Base-by-base conservation (phyloP, 2,113 vertebrate species). In the Benitochromis conjunctus region DNA sequence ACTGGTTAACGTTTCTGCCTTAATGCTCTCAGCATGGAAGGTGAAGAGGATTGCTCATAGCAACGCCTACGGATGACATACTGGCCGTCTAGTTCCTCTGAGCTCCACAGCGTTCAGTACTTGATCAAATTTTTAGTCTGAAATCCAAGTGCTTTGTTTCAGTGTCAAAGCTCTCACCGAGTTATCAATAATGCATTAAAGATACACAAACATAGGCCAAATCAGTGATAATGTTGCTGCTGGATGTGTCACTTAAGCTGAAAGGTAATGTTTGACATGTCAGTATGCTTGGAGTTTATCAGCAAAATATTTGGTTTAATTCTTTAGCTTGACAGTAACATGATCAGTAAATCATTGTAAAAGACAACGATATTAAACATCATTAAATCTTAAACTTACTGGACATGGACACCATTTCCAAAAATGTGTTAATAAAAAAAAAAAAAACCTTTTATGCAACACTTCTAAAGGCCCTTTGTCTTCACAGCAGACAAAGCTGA, bases 311-410 rank as follows among this genome's bases (percentile, higher is more conserved):
- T 18, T 71, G 21, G 38, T 4, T 46, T 46, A 69, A 69, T 43
- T 14, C 36, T 43, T 69, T 43, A 24, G 12, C 64, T 69, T 43
- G n/a, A 69, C 64, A 16, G 64, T 24, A 24, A 46, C 1, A 24
- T 16, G 36, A 69, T 0, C 64, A 0, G 1, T 43, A 43, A 69
- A 69, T 69, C 36, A 26, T 38, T 71, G 64, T 71, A 46, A 43
- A 43, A 71, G 38, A 26, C 0, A 46, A 71, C 38, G 26, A 6
- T 71, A 43, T 26, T 43, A 60, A 29, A 60, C 26, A 18, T 58
- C 10, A 1, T 57, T 57, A 26, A 16, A 29, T 24, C 29, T 79
- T 56, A 56, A 9, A 78, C 34, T 54, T 54, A 55, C 31, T 57
- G 8, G 21, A 56, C 13, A 54, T 4, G 0, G 1, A 8, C 36